Percentiles rank a stretch among this genome's conserved stretches.
These are phyloP conservation scores for zebrafish (Danio rerio) DNA, from an alignment of 2,113 vertebrate species.

Conservation along the genomic window GRCz12tu NC_133190.1:14313501-14314000, in stretches of 20 bases:
- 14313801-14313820: not conserved
- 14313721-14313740: slow-evolving; percentile 42
- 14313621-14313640: slow-evolving; percentile 34
- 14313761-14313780: slow-evolving; percentile 9
- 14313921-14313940: too few relatives aligned
- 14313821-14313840: too few relatives aligned
- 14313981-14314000: too few relatives aligned
- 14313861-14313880: too few relatives aligned
- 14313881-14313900: too few relatives aligned
- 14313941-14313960: too few relatives aligned
- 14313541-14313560: not conserved
- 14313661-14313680: not conserved
- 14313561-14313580: not conserved
- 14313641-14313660: slow-evolving; percentile 23
- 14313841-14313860: too few relatives aligned
- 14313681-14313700: slow-evolving; percentile 23
- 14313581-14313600: not conserved
- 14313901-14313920: too few relatives aligned
- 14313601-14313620: not conserved
- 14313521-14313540: not conserved
- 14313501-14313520: not conserved
- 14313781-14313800: slow-evolving; percentile 21
- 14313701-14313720: not conserved
- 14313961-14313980: too few relatives aligned
- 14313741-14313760: slow-evolving; percentile 17